These are phyloP conservation scores for Macaca mulatta DNA, from an alignment of 2,113 vertebrate species.

Conservation along the genomic window DNA sequence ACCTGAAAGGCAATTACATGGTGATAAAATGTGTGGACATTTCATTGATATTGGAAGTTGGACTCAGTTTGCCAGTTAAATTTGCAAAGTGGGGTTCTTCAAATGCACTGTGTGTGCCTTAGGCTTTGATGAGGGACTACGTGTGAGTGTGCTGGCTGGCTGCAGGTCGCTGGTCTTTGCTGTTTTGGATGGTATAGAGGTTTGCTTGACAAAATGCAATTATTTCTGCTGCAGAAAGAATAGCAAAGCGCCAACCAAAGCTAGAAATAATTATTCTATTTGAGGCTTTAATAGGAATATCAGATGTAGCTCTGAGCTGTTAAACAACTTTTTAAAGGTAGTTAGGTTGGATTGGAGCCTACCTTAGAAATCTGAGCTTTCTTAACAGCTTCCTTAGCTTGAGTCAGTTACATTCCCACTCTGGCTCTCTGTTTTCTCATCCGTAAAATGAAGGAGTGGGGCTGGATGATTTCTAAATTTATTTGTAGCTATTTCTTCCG, in stretches of 20 bases:
- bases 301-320: background rate
- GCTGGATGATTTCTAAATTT: background rate
- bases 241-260: background rate
- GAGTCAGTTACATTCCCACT: background rate
- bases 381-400: background rate
- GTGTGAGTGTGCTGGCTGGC: background rate
- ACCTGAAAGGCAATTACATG: slow-evolving; percentile 50
- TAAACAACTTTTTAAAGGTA: background rate
- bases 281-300: background rate
- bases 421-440: background rate
- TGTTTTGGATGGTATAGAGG: background rate
- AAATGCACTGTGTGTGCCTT: background rate
- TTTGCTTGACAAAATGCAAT: background rate
- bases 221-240: background rate
- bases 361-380: background rate
- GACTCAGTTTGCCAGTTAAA: background rate
- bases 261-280: background rate
- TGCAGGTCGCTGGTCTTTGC: background rate
- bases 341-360: background rate
- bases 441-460: background rate
- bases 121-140: background rate
- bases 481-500: background rate
- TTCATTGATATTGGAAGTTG: slow-evolving; percentile 51
- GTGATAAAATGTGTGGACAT: slow-evolving; percentile 56
- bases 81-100: slow-evolving; percentile 36